Conservation (phyloP, 2,797 vertebrate species). For the Lepilemur ruficaudatus region DNA sequence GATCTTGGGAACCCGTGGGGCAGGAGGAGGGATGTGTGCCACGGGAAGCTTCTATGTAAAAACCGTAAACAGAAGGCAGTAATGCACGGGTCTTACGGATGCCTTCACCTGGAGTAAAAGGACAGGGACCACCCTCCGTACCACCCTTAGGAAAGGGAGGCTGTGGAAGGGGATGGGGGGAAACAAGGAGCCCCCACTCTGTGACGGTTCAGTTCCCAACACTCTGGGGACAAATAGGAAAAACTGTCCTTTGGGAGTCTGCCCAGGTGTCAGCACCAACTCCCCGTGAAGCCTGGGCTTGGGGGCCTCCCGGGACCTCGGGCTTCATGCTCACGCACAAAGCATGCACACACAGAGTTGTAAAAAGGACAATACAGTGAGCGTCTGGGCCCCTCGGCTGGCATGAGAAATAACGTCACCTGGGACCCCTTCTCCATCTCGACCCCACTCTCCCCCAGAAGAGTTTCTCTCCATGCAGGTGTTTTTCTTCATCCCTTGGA, state of each 20-base stretch:
- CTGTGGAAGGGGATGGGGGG: background rate
- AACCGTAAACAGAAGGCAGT: background rate
- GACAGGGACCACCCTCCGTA: rapidly evolving
- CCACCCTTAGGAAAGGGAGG: background rate
- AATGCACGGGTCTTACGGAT: rapidly evolving
- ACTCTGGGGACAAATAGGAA: background rate
- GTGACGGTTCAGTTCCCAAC: background rate
- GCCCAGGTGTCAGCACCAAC: rapidly evolving
- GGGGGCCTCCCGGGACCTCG: rapidly evolving
- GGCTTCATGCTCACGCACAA: background rate
- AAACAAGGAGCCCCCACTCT: background rate
- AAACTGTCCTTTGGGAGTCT: too few relatives aligned
- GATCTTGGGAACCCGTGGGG: background rate
- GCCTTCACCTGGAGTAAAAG: background rate
- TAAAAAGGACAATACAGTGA: too few relatives aligned
- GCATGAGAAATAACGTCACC: background rate
- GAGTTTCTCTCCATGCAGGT: background rate
- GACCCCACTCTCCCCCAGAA: too few relatives aligned
- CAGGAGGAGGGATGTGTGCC: rapidly evolving
- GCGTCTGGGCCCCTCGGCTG: rapidly evolving
- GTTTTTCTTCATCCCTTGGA: background rate
- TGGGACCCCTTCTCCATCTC: rapidly evolving
- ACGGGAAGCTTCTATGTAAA: rapidly evolving
- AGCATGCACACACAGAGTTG: too few relatives aligned
- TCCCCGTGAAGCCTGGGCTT: background rate